A percentile compares a stretch with the other conserved stretches of the same genome.
Evolutionary conservation across 2,888 invertebrate species (phyloP).

Genomic region (Temnothorax rugatulus): DNA sequence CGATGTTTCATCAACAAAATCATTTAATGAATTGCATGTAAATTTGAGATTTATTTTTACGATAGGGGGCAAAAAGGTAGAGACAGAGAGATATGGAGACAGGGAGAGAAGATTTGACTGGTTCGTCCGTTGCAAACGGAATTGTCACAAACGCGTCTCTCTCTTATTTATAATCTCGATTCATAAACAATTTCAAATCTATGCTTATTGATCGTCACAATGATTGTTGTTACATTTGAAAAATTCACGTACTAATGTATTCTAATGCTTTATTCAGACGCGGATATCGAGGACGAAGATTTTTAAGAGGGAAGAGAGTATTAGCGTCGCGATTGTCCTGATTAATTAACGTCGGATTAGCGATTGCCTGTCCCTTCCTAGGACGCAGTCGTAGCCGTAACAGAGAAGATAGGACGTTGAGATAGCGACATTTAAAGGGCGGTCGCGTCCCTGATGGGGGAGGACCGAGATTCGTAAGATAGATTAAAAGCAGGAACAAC

Average conservation of each 20-base stretch:
- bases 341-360: background rate
- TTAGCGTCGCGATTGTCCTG: background rate
- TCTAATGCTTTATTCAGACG: conserved; percentile 9
- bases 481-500: conserved; percentile 9
- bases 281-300: background rate
- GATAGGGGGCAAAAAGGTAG: background rate
- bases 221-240: background rate
- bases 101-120: background rate
- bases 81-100: background rate
- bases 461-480: background rate
- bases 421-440: background rate
- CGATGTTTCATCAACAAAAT: conserved; percentile 55
- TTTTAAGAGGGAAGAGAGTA: conserved; percentile 1
- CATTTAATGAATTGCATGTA: conserved; percentile 32
- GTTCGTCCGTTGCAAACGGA: background rate
- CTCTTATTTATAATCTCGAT: conserved; percentile 9
- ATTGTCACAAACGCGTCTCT: background rate
- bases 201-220: background rate
- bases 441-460: background rate
- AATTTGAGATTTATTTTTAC: conserved; percentile 59
- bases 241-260: background rate
- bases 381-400: background rate
- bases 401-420: background rate
- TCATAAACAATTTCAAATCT: background rate
- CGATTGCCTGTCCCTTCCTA: background rate